These are phyloP conservation scores for Malurus elegans DNA, from an alignment of 2,113 vertebrate species.

Conservation along the genomic window DNA sequence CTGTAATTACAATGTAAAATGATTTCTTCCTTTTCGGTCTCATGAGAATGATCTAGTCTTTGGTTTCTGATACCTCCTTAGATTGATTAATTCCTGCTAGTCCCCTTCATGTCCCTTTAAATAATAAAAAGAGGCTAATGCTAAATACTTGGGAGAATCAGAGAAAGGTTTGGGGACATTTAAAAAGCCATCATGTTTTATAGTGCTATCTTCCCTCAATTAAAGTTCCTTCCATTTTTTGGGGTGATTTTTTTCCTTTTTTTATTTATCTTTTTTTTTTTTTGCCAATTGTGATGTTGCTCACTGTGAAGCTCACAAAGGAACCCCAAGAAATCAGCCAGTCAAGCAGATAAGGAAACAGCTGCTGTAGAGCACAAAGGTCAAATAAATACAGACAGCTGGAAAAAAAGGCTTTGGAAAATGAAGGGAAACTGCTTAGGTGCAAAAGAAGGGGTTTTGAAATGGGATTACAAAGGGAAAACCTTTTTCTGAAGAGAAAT, in stretches of 20 bases:
- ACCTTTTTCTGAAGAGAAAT: neutral
- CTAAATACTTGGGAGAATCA: neutral
- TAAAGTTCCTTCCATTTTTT: neutral
- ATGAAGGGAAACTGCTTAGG: neutral
- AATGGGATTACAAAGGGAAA: neutral
- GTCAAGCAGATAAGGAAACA: neutral
- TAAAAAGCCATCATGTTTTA: neutral
- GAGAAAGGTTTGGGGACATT: neutral
- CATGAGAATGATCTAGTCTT: neutral
- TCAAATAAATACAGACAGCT: neutral
- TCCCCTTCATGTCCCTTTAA: neutral
- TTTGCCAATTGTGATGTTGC: neutral
- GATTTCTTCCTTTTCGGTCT: neutral
- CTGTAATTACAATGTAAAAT: neutral
- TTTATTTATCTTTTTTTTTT: no score
- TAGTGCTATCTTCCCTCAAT: neutral
- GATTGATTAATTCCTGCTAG: neutral
- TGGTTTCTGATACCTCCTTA: neutral
- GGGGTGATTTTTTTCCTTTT: rapidly evolving
- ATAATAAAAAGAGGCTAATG: neutral
- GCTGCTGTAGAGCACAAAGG: neutral
- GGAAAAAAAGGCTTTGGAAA: neutral
- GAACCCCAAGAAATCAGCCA: neutral
- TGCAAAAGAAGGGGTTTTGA: neutral
- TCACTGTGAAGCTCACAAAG: neutral